Percentiles rank a stretch among this genome's conserved stretches.
Evolutionary conservation across 2,113 vertebrate species (phyloP).

Genomic region (Thomomys bottae): DNA sequence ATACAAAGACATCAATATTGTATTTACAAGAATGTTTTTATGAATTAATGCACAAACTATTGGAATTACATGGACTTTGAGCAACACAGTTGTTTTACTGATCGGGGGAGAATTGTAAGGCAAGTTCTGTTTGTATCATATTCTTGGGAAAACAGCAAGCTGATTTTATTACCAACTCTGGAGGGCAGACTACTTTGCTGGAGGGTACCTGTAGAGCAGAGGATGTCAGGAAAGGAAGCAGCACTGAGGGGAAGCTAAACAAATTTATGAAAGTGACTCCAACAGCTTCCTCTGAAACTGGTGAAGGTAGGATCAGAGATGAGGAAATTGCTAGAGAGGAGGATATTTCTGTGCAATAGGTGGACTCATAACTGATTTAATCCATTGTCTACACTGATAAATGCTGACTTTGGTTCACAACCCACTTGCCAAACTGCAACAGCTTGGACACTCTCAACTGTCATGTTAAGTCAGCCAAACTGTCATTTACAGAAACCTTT

Average conservation of each 20-base stretch:
- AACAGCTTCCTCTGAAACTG: not conserved
- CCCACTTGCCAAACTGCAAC: constrained; percentile 62
- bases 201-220: not conserved
- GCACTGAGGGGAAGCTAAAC: not conserved
- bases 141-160: not conserved
- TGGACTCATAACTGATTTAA: constrained; percentile 3
- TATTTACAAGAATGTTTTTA: not conserved
- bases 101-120: not conserved
- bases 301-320: not conserved
- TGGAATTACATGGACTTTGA: not conserved
- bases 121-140: not conserved
- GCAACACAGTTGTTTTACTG: not conserved
- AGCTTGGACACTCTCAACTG: constrained; percentile 67
- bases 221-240: not conserved
- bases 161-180: not conserved
- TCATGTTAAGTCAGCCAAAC: constrained; percentile 76
- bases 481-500: constrained; percentile 75
- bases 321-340: no score
- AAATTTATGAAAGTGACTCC: not conserved
- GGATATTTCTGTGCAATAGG: not conserved
- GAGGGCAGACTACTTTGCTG: not conserved
- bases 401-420: constrained; percentile 73
- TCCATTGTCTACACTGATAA: constrained; percentile 59
- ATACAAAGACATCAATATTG: not conserved
- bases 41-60: not conserved